Conservation (phyloP, 2,113 vertebrate genomes). For the Sturnus vulgaris region DNA sequence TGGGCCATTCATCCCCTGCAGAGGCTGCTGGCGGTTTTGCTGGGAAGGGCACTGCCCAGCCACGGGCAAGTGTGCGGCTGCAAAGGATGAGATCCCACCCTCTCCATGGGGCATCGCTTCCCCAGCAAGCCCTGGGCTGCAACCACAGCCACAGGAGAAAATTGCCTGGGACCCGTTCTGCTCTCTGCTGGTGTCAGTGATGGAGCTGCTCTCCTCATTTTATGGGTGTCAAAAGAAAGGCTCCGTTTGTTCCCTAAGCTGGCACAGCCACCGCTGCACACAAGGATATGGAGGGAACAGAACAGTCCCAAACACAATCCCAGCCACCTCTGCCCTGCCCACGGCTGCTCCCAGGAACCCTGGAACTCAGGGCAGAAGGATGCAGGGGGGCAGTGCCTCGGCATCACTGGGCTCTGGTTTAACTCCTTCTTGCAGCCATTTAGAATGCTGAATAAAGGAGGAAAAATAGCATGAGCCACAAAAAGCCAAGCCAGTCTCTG, state of each 20-base stretch:
- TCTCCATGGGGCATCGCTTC: fast-evolving
- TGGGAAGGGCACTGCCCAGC: not conserved
- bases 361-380: not conserved
- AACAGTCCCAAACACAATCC: not conserved
- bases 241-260: not conserved
- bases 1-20: not conserved
- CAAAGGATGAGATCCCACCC: not conserved
- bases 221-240: not conserved
- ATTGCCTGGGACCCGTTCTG: not conserved
- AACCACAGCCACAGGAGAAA: not conserved
- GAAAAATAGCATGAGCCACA: not conserved
- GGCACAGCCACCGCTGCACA: fast-evolving
- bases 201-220: not conserved
- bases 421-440: not conserved
- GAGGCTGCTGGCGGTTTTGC: not conserved
- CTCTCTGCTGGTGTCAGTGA: not conserved
- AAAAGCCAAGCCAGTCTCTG: not conserved
- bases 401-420: not conserved
- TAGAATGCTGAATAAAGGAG: not conserved
- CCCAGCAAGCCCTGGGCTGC: fast-evolving
- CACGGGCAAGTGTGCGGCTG: fast-evolving
- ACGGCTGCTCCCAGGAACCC: fast-evolving
- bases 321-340: not conserved
- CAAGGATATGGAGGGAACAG: not conserved
- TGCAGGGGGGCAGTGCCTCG: not conserved